Evolutionary conservation across 2,113 vertebrate species (phyloP), one percentile per base, ranked within the genome.

Genomic region (Sialia sialis): DNA sequence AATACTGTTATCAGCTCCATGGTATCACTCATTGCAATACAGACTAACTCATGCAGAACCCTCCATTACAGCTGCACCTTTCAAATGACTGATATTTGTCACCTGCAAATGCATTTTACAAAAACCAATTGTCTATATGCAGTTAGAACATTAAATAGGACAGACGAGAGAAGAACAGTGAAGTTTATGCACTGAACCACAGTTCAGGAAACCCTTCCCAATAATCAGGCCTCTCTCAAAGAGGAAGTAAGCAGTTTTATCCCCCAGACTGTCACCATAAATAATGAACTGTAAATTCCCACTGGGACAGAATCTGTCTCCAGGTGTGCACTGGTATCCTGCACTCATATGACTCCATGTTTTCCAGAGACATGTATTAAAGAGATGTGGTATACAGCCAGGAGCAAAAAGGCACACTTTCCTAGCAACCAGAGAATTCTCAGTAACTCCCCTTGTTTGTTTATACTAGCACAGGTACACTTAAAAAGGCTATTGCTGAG

Each of bases 61-160:
- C 51, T 74, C 51, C 26, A 29, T 74, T 87, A 62, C 7, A 83
- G 27, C 7, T 48, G 19, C 39, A 51, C 10, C 49, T 91, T 87
- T 82, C 43, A 95, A 85, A 88, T 25, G 26, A 49, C 59, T 58
- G 38, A 4, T 76, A 85, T 48, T 88, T 74, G 58, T 89, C 46
- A 34, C 41, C 23, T 17, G 17, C 13, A 77, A 72, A 67, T 32
- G 17, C 13, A 67, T 73, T 87, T 86, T 23, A 39, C 73, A 77
- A 67, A 89, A 82, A 19, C 5, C 29, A 19, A 38, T 49, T 39
- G 13, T 83, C 59, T 85, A 22, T 44, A 67, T 18, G 22, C 1
- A 1, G 12, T 32, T 64, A 51, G 59, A 74, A 83, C 80, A 83
- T 46, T 41, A 85, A 85, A 85, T 1, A 91, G 34, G 58, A 76